Conservation (phyloP, 2,797 vertebrate species). For the Potorous gilbertii region DNA sequence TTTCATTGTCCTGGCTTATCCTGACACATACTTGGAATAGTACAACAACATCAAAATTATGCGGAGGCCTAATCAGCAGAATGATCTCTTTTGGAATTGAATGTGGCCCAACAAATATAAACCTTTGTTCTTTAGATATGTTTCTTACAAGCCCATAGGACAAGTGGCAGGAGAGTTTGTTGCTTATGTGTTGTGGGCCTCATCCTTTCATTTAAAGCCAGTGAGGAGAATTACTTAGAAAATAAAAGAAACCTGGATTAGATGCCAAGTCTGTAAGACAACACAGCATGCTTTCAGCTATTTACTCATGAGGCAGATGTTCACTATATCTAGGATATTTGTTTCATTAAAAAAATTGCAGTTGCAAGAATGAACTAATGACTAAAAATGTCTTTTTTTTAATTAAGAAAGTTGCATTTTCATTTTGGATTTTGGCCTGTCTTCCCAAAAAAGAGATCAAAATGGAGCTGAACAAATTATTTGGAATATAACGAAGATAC, state of each 20-base stretch:
- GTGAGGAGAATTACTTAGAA: not conserved
- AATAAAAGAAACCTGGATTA: slow-evolving; percentile 7
- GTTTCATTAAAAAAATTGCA: slow-evolving; percentile 53
- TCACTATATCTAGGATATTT: slow-evolving; percentile 37
- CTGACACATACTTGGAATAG: not conserved
- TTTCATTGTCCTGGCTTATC: not conserved
- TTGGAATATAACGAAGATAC: slow-evolving; percentile 20
- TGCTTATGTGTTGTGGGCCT: not conserved
- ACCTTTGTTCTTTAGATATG: slow-evolving; percentile 1
- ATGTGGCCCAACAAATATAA: not conserved
- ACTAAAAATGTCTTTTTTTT: slow-evolving; percentile 32
- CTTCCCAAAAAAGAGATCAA: slow-evolving; percentile 18
- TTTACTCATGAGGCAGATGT: slow-evolving; percentile 16
- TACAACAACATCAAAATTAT: not conserved
- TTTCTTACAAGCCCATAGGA: not conserved
- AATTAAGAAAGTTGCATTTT: slow-evolving; percentile 59
- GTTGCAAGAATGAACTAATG: slow-evolving; percentile 33
- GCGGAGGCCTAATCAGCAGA: not conserved
- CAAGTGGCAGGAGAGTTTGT: not conserved
- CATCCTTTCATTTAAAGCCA: slow-evolving; percentile 27
- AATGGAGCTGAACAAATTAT: slow-evolving; percentile 36
- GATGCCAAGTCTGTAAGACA: not conserved
- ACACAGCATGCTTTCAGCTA: not conserved
- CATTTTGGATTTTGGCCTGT: slow-evolving; percentile 32
- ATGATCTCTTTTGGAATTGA: not conserved